A percentile compares a stretch with the other conserved stretches of the same genome.
Evolutionary conservation across 1,140 invertebrate species (phyloP).

Genomic region (Pogonomyrmex barbatus): DNA sequence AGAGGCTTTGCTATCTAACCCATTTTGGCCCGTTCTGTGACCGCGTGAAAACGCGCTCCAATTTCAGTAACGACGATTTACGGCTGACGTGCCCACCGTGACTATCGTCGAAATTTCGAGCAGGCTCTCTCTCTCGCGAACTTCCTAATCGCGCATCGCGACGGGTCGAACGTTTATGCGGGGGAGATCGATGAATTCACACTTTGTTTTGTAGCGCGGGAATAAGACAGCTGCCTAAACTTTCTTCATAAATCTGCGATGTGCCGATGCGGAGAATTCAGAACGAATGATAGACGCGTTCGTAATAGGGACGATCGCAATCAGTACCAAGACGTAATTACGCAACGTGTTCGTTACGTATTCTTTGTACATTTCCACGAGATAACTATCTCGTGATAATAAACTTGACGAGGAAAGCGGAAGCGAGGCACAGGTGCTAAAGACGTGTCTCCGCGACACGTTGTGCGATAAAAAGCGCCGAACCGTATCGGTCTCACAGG

Average conservation of each 20-base stretch:
- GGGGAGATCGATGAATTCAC: conserved; percentile 42
- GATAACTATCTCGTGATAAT: background rate
- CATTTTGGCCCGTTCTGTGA: conserved; percentile 33
- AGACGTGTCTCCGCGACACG: background rate
- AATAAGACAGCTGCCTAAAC: conserved; percentile 53
- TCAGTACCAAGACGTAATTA: background rate
- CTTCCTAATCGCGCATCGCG: conserved; percentile 52
- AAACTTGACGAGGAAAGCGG: background rate
- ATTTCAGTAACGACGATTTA: conserved; percentile 66
- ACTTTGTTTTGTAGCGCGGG: conserved; percentile 40
- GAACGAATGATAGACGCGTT: background rate
- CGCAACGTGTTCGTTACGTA: background rate
- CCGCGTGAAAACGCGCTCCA: conserved; percentile 61
- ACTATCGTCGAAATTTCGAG: conserved; percentile 63
- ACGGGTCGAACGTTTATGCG: conserved; percentile 7
- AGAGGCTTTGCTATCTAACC: conserved; percentile 37
- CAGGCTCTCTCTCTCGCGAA: conserved; percentile 28
- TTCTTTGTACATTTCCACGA: background rate
- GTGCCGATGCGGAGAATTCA: background rate
- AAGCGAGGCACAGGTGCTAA: conserved; percentile 15
- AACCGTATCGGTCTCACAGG: background rate
- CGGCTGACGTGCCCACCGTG: conserved; percentile 51
- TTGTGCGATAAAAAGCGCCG: conserved; percentile 12
- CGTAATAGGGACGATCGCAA: background rate
- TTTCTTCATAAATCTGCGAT: conserved; percentile 52